A percentile compares a stretch with the other conserved stretches of the same genome.
Conservation (phyloP, 1,140 invertebrate species). For the Palaemon carinicauda region DNA sequence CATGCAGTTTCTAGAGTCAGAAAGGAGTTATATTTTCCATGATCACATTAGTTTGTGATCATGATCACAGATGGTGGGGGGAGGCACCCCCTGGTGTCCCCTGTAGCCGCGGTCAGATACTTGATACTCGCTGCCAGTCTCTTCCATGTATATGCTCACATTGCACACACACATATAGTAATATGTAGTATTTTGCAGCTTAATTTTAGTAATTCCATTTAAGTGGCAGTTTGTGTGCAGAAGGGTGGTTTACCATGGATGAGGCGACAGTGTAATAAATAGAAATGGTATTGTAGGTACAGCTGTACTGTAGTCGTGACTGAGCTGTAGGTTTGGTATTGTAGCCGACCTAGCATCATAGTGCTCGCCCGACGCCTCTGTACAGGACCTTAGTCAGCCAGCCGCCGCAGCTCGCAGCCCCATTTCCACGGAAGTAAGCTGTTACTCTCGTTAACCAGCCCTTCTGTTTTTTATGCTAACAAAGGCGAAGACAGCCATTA, state of each 20-base stretch:
- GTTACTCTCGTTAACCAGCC: slow-evolving; percentile 6
- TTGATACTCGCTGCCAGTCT: slow-evolving; percentile 4
- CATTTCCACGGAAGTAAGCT: neutral
- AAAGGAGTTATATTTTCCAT: no score
- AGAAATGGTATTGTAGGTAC: slow-evolving; percentile 43
- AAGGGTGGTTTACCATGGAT: neutral
- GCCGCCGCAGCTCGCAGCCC: slow-evolving; percentile 34
- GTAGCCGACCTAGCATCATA: slow-evolving; percentile 48
- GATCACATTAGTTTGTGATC: no score
- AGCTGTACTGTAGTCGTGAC: slow-evolving; percentile 53
- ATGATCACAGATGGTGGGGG: neutral
- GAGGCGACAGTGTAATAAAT: slow-evolving; percentile 2
- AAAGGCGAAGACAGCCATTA: no score
- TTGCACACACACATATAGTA: no score
- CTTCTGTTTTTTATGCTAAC: neutral
- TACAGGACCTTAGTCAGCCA: slow-evolving; percentile 50
- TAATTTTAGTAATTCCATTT: neutral
- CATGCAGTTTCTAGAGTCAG: no score
- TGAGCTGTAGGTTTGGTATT: slow-evolving; percentile 54
- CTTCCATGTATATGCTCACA: neutral
- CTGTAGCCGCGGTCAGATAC: slow-evolving; percentile 8
- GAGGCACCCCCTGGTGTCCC: slow-evolving; percentile 1
- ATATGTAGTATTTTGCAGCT: no score
- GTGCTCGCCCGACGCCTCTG: slow-evolving; percentile 53
- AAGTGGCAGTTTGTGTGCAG: neutral